Evolutionary conservation across 2,113 vertebrate genomes (phyloP).

Genomic region (Heteronetta atricapilla): DNA sequence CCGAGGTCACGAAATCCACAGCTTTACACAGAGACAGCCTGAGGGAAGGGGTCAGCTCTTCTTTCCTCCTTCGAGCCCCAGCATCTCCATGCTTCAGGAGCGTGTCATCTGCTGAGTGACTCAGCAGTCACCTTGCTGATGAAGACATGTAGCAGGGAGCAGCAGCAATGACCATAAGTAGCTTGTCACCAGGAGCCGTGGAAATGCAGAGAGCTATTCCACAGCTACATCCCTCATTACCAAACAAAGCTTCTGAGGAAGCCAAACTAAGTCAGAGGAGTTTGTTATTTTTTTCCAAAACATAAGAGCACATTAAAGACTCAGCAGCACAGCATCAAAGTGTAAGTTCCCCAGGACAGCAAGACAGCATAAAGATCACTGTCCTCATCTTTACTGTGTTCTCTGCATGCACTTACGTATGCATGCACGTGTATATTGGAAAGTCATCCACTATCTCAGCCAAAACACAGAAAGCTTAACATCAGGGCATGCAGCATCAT

Average conservation of each 20-base stretch:
- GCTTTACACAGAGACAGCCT: accelerated
- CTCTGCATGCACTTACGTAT: neutral
- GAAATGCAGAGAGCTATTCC: neutral
- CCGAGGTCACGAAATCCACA: neutral
- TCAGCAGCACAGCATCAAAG: neutral
- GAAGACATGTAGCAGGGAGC: neutral
- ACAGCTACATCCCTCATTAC: neutral
- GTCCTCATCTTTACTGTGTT: neutral
- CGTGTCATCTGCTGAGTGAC: neutral
- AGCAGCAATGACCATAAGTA: neutral
- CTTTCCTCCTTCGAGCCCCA: neutral
- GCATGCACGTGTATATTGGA: neutral
- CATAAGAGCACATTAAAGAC: neutral
- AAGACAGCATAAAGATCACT: neutral
- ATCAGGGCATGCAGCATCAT: conserved; percentile 13
- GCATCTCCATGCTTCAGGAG: neutral
- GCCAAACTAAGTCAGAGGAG: neutral
- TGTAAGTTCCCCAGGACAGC: neutral
- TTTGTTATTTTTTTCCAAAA: neutral
- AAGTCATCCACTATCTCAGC: neutral
- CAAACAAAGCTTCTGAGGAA: neutral
- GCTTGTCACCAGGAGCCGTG: neutral
- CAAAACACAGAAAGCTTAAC: neutral
- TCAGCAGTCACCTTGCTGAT: neutral
- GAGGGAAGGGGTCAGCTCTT: neutral